These are phyloP conservation scores for Coregonus clupeaformis DNA, from an alignment of 2,113 vertebrate genomes.

Conservation along the genomic window DNA sequence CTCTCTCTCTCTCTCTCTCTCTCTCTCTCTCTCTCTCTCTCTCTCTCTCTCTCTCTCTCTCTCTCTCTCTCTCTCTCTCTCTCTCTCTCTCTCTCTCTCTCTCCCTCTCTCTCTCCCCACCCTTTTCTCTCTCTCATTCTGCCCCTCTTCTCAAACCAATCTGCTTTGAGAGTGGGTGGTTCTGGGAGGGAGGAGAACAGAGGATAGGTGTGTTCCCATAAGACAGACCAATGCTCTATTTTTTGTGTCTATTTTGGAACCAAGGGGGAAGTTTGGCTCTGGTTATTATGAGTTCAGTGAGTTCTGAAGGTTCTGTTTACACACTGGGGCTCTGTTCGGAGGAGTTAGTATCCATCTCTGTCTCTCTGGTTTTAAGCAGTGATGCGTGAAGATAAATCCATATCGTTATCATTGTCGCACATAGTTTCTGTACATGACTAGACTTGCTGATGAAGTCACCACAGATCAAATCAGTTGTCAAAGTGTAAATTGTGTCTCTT, in stretches of 20 bases:
- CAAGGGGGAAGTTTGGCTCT: conserved; percentile 32
- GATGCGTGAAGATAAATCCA: not conserved
- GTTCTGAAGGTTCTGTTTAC: conserved; percentile 35
- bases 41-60: too few relatives aligned
- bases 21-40: not conserved
- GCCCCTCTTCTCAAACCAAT: not conserved
- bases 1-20: not conserved
- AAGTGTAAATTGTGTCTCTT: not conserved
- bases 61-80: too few relatives aligned
- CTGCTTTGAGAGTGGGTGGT: too few relatives aligned
- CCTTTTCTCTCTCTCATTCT: not conserved
- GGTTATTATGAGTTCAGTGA: conserved; percentile 38
- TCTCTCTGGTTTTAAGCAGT: not conserved
- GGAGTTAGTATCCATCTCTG: not conserved
- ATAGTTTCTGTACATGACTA: not conserved
- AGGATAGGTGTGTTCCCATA: conserved; percentile 30
- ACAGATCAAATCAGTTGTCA: not conserved
- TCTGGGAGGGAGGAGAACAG: not conserved
- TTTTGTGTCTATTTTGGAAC: conserved; percentile 29
- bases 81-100: too few relatives aligned
- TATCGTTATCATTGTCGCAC: not conserved
- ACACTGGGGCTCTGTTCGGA: not conserved
- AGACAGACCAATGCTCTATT: conserved; percentile 36
- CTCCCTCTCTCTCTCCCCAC: not conserved
- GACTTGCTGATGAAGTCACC: not conserved